Evolutionary conservation across 2,888 invertebrate species (phyloP).

Genomic region (Dugesia japonica): DNA sequence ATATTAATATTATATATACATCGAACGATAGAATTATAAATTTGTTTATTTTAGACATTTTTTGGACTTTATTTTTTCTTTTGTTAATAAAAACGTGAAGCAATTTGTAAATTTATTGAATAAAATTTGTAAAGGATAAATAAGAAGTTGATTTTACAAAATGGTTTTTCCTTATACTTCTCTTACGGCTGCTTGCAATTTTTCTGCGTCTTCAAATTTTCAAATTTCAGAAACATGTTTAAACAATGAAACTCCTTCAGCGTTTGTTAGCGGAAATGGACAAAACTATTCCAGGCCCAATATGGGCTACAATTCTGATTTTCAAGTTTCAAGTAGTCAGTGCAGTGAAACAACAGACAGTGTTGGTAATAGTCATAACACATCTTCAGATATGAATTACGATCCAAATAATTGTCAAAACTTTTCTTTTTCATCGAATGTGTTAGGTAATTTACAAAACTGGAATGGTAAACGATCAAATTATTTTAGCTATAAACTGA

Average conservation of each 20-base stretch:
- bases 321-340: neutral
- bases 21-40: no score
- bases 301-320: neutral
- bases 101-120: no score
- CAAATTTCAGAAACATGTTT: neutral
- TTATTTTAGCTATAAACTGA: neutral
- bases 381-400: neutral
- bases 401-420: conserved; percentile 4
- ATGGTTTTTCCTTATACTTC: conserved; percentile 3
- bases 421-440: neutral
- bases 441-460: neutral
- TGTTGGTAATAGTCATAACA: neutral
- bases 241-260: neutral
- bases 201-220: neutral
- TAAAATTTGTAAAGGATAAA: no score
- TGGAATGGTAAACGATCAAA: neutral
- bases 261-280: neutral
- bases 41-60: no score
- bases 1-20: no score
- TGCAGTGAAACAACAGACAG: neutral
- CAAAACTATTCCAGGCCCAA: neutral
- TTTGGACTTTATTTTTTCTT: no score
- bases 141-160: no score
- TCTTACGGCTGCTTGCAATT: neutral
- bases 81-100: no score